Conservation (phyloP, 2,797 vertebrate species). For the Chaetodon trifasciatus region DNA sequence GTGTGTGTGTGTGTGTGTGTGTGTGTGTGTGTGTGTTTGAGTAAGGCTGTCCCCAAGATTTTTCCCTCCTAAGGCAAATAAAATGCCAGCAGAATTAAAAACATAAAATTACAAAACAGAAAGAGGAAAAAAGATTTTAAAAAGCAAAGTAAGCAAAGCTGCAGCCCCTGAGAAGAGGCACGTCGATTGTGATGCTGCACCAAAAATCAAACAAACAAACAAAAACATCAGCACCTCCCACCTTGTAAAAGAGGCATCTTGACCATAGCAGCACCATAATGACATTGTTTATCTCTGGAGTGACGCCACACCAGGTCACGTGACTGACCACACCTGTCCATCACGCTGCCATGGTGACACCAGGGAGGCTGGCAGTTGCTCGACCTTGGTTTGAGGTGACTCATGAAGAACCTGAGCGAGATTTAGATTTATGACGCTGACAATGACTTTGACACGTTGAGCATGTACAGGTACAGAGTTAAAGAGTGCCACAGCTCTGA, state of each 20-base stretch:
- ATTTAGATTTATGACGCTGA: conserved; percentile 26
- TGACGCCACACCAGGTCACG: conserved; percentile 5
- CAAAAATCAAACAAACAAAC: conserved; percentile 6
- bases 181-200: conserved; percentile 29
- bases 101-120: conserved; percentile 58
- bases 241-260: conserved; percentile 14
- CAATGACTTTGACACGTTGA: background rate
- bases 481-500: conserved; percentile 13
- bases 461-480: conserved; percentile 11
- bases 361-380: background rate
- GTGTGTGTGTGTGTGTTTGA: background rate
- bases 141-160: conserved; percentile 63
- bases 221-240: background rate
- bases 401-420: conserved; percentile 63
- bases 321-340: conserved; percentile 6
- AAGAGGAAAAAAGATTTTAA: conserved; percentile 10
- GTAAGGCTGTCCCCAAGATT: conserved; percentile 41
- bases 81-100: conserved; percentile 74
- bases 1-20: conserved; percentile 1
- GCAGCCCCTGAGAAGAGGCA: conserved; percentile 55
- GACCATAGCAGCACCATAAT: conserved; percentile 32
- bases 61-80: conserved; percentile 56
- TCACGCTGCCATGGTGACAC: conserved; percentile 12
- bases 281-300: conserved; percentile 20
- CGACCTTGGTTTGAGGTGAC: conserved; percentile 8